Evolutionary conservation across 2,888 invertebrate species (phyloP).

Genomic region (Thereva nobilitata): DNA sequence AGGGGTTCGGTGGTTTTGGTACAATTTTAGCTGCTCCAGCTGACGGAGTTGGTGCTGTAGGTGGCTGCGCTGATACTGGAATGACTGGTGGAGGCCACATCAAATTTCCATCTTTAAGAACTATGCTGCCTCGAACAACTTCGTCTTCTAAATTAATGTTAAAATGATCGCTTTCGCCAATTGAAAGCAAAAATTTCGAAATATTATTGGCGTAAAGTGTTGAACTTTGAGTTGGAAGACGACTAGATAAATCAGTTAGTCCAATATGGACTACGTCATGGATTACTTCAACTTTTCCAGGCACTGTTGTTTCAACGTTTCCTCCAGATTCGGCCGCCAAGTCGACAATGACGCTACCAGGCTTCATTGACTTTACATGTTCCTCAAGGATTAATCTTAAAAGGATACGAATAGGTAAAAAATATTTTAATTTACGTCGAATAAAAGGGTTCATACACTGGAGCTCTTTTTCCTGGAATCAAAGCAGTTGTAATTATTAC

Average conservation of each 20-base stretch:
- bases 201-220: constrained; percentile 91
- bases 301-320: constrained; percentile 79
- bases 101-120: constrained; percentile 73
- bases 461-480: constrained; percentile 85
- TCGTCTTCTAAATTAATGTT: constrained; percentile 82
- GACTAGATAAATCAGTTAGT: constrained; percentile 80
- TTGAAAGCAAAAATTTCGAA: constrained; percentile 74
- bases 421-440: neutral
- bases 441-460: constrained; percentile 56
- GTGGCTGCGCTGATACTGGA: constrained; percentile 61
- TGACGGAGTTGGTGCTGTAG: constrained; percentile 56
- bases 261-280: constrained; percentile 86
- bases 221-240: constrained; percentile 83
- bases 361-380: constrained; percentile 67
- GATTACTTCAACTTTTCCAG: constrained; percentile 73
- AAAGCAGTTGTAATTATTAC: constrained; percentile 88
- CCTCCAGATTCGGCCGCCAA: constrained; percentile 88
- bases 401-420: neutral
- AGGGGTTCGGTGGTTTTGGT: constrained; percentile 64
- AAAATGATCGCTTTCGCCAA: constrained; percentile 71
- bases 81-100: constrained; percentile 81
- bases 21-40: constrained; percentile 57
- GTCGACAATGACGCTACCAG: constrained; percentile 88
- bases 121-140: constrained; percentile 81
- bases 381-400: constrained; percentile 44